Evolutionary conservation across 1,140 invertebrate species (phyloP), one percentile per base, ranked within the genome.

Genomic region (Megalonaias nervosa): DNA sequence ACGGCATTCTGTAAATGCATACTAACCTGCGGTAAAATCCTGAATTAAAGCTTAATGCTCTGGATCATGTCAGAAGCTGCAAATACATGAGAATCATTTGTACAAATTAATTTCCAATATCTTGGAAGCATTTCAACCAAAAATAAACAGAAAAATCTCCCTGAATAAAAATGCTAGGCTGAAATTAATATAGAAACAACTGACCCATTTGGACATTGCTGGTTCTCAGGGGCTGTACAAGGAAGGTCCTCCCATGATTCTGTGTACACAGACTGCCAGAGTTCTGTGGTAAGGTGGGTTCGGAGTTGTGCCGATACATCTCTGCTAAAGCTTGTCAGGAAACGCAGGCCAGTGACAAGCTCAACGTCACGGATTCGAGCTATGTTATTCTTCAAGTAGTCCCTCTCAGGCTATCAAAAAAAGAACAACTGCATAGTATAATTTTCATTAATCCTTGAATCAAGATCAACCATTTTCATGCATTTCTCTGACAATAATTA

Each of bases 321-420:
- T 5, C 26, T 64, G 61, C 62, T 38, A 12, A 81, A 73, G 13
- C 62, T 48, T 4, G 74, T 74, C 9, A 86, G 65, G 57, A 86
- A 82, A 61, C 77, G 56, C 16, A 81, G 64, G 5, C 82, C 84
- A 56, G 84, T 84, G 14, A 82, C 56, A 13, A 86, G 75, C 74
- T 89, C 88, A 59, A 89, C 75, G 77, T 89, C 88, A 55, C 83
- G 68, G 21, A 89, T 79, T 61, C 88, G 81, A 14, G 83, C 87
- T 31, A 83, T 82, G 75, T 87, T 85, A 15, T 86, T 79, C 31
- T 73, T 55, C 55, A 87, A 78, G 57, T 78, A 85, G 6, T 82
- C 80, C 31, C 80, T 77, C 57, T 81, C 67, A 65, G 83, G 76
- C 85, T 86, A 70, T 48, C 19, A 21, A 55, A 17, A n/a, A 56